A percentile compares a stretch with the other conserved stretches of the same genome.
phyloP scores from a whole-genome alignment of 2,888 invertebrate species.

The Phytoseiulus persimilis region DNA sequence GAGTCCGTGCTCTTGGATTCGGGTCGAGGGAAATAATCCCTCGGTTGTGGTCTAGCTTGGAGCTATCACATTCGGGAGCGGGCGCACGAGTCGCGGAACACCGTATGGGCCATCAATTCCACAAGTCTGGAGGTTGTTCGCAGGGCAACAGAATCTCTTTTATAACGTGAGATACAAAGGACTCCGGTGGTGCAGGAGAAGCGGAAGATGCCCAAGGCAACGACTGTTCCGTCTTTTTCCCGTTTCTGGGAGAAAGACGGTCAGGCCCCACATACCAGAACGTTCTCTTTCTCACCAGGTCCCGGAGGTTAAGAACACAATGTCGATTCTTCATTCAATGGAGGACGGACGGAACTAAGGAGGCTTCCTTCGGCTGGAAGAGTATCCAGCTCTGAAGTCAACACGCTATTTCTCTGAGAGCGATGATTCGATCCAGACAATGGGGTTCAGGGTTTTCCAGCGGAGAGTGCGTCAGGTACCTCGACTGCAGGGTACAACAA shows the following conservation, averaged over 20 bases:
- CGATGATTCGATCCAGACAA: too few species aligned
- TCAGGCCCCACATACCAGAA: not conserved
- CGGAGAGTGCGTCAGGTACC: too few species aligned
- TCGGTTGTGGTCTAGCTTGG: too few species aligned
- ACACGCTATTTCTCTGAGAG: too few species aligned
- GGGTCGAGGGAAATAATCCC: too few species aligned
- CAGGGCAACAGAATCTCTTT: not conserved
- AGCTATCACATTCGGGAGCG: not conserved
- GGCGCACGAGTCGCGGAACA: not conserved
- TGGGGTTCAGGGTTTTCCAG: too few species aligned
- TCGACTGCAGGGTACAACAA: too few species aligned
- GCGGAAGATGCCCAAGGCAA: not conserved
- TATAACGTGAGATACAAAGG: not conserved
- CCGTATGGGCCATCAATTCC: not conserved
- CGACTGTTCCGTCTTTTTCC: not conserved
- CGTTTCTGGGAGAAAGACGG: not conserved
- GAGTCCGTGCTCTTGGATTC: too few species aligned
- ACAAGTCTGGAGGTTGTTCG: not conserved
- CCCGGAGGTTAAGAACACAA: not conserved
- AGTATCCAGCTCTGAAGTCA: too few species aligned
- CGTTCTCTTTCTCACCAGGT: not conserved
- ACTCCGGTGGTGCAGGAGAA: not conserved
- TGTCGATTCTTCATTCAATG: not conserved
- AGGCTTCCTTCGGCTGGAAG: too few species aligned
- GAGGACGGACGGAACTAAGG: too few species aligned